Evolutionary conservation across 2,113 vertebrate genomes (phyloP), one percentile per base, ranked within the genome.

Genomic region (Xiphophorus couchianus): DNA sequence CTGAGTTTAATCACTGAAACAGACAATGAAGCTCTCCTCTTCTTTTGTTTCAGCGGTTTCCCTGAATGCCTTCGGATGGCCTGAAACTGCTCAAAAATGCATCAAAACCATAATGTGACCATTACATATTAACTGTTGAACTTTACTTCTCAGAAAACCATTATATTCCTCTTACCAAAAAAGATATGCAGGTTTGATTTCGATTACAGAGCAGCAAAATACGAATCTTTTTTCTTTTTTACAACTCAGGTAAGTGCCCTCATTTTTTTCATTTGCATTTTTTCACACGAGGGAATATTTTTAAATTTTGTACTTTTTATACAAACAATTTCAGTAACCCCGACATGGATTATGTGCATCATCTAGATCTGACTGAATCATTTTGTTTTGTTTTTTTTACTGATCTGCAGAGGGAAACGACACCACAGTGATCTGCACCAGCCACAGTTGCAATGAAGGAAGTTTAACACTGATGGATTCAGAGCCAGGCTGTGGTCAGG

Each of bases 1-100:
- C 85, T 80, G 89, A 91, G 88, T 94, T 93, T 93, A 93, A 92
- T 94, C 84, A 91, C 92, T 94, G 92, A 94, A 92, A 93, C 92
- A 69, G 80, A 89, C 86, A 89, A 85, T 92, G 91, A 91, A 91
- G 88, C 76, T 86, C 83, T 88, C 72, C 83, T 82, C 88, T 84
- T 90, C 78, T 89, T 90, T 85, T 76, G 80, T 91, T 91, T 90
- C 89, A 91, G 88, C 86, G 87, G 81, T 84, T 76, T 94, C 92
- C 92, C 92, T 94, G 91, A 92, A 93, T 89, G 87, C 91, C 91
- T 86, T 86, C 77, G 81, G 83, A 80, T 77, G 84, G 85, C 62
- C 87, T 87, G 22, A 72, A 48, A 86, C 85, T 89, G 83, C 82
- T 77, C 85, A 85, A 75, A 25, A 71, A 90, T 77, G 80, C 89